phyloP scores from a whole-genome alignment of 2,113 vertebrate species.

The Pardalotus punctatus region DNA sequence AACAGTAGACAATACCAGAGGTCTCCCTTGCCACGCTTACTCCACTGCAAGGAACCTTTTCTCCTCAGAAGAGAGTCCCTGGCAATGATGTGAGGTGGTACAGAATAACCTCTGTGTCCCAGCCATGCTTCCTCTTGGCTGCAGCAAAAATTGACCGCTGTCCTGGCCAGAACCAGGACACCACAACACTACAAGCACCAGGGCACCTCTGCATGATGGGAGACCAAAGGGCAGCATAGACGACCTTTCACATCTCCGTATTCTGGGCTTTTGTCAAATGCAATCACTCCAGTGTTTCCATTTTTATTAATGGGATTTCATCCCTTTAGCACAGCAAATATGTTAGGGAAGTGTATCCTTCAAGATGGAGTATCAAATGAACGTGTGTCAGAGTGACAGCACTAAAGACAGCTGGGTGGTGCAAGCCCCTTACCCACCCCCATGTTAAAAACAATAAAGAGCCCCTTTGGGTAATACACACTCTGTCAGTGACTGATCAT shows the following conservation, averaged over 20 bases:
- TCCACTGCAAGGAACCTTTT: neutral
- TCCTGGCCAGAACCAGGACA: neutral
- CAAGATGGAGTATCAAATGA: neutral
- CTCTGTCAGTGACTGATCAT: neutral
- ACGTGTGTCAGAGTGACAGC: neutral
- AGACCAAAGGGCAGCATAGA: neutral
- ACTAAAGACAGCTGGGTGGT: neutral
- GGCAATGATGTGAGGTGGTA: neutral
- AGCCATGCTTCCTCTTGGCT: neutral
- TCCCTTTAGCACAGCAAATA: neutral
- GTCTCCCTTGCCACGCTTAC: no score
- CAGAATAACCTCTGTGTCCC: neutral
- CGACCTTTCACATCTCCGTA: neutral
- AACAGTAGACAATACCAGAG: fast-evolving
- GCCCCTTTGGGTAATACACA: neutral
- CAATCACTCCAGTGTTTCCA: neutral
- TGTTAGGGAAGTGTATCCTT: neutral
- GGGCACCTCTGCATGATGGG: neutral
- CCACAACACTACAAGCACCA: fast-evolving
- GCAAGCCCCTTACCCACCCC: neutral
- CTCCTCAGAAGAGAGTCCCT: no score
- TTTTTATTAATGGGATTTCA: neutral
- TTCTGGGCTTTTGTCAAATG: neutral
- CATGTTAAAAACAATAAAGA: neutral
- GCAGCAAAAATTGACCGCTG: neutral